Conservation (phyloP, 1,140 invertebrate genomes). For the Leptinotarsa texana region DNA sequence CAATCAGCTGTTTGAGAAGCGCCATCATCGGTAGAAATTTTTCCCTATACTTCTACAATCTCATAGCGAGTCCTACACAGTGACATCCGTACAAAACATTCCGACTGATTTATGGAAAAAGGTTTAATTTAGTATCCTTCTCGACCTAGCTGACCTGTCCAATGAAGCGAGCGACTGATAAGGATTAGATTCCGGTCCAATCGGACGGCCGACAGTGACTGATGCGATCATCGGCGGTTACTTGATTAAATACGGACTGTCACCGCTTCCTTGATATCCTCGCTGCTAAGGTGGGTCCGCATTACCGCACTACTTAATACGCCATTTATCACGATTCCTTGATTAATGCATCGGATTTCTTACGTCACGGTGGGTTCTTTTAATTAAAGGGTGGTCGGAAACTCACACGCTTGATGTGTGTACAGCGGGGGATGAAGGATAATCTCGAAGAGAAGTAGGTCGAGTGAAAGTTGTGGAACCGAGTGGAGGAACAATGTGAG, state of each 20-base stretch:
- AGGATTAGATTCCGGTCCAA: slow-evolving; percentile 47
- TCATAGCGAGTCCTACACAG: background rate
- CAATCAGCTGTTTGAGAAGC: too few species aligned
- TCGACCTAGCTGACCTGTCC: slow-evolving; percentile 47
- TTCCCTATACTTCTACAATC: too few species aligned
- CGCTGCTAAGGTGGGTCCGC: slow-evolving; percentile 15
- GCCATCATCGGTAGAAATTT: too few species aligned
- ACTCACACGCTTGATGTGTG: slow-evolving; percentile 13
- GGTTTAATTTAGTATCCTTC: slow-evolving; percentile 41
- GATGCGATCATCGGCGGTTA: slow-evolving; percentile 50
- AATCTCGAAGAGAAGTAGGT: background rate
- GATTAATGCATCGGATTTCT: slow-evolving; percentile 36
- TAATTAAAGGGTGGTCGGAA: slow-evolving; percentile 1
- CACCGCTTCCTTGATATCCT: slow-evolving; percentile 34
- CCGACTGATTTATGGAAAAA: slow-evolving; percentile 41
- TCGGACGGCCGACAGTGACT: slow-evolving; percentile 49
- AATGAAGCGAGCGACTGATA: slow-evolving; percentile 44
- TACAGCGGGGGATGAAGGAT: background rate
- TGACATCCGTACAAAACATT: slow-evolving; percentile 23
- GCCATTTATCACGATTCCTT: slow-evolving; percentile 48
- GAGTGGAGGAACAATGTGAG: too few species aligned
- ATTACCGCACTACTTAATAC: slow-evolving; percentile 42
- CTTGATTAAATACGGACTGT: slow-evolving; percentile 51
- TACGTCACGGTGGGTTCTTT: slow-evolving; percentile 17
- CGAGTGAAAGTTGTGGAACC: background rate